A percentile compares a stretch with the other conserved stretches of the same genome.
Evolutionary conservation across 2,797 vertebrate species (phyloP).

Genomic region (Rhincodon typus): DNA sequence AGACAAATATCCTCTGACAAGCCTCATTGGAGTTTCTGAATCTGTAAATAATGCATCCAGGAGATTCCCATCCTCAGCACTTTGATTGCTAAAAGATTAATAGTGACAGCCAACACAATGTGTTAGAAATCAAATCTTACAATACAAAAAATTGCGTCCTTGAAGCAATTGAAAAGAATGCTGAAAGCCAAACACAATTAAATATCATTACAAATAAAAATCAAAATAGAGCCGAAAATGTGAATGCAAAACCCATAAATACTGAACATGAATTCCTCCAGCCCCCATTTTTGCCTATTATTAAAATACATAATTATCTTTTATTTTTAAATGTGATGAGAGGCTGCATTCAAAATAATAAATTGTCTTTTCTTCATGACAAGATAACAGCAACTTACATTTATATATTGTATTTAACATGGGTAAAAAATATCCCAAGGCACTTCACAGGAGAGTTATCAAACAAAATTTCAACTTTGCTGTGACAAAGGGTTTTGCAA

Average conservation of each 20-base stretch:
- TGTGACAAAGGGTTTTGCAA: background rate
- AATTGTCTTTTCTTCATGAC: background rate
- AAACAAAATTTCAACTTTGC: background rate
- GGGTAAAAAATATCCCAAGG: background rate
- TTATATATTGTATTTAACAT: background rate
- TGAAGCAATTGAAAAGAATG: background rate
- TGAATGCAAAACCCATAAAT: background rate
- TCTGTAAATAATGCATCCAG: background rate
- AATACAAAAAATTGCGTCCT: background rate
- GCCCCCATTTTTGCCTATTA: background rate
- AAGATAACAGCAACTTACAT: background rate
- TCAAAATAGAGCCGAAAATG: background rate
- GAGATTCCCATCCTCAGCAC: background rate
- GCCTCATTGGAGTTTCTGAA: background rate
- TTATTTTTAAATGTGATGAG: background rate
- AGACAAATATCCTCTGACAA: background rate
- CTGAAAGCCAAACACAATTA: background rate
- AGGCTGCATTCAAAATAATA: background rate
- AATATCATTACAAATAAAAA: background rate
- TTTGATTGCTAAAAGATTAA: background rate
- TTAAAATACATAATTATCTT: background rate
- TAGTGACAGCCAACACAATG: background rate
- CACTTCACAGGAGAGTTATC: background rate
- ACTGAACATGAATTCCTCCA: background rate
- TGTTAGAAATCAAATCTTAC: background rate